A percentile compares a stretch with the other conserved stretches of the same genome.
These are phyloP conservation scores for Alaudala cheleensis DNA, from an alignment of 2,113 vertebrate species.

Conservation along the genomic window DNA sequence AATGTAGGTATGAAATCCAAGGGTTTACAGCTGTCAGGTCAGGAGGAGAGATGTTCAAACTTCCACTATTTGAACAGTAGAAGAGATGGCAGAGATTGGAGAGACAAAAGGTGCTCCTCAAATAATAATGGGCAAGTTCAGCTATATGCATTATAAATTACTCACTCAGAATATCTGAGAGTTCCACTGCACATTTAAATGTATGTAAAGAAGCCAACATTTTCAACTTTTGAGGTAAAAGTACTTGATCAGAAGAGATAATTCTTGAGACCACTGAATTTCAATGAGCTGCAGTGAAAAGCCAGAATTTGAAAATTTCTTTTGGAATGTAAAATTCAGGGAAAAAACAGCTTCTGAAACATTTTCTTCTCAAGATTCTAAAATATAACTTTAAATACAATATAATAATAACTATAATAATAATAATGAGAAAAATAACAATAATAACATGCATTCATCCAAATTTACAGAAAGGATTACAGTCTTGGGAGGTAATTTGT, in stretches of 20 bases:
- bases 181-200: background rate
- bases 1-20: background rate
- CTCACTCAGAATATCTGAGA: background rate
- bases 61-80: background rate
- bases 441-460: background rate
- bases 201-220: background rate
- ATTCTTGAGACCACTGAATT: background rate
- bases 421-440: background rate
- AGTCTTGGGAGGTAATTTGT: no score
- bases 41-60: background rate
- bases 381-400: background rate
- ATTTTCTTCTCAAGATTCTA: background rate
- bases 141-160: background rate
- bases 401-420: background rate
- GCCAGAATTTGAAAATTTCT: background rate
- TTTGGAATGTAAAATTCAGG: background rate
- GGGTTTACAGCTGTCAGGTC: background rate
- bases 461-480: no score
- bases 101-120: background rate
- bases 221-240: background rate
- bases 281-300: background rate
- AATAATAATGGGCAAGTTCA: background rate
- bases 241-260: background rate
- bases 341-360: background rate
- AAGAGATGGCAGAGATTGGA: background rate